phyloP scores from a whole-genome alignment of 1,140 invertebrate genomes.

The Drosophila punjabiensis region DNA sequence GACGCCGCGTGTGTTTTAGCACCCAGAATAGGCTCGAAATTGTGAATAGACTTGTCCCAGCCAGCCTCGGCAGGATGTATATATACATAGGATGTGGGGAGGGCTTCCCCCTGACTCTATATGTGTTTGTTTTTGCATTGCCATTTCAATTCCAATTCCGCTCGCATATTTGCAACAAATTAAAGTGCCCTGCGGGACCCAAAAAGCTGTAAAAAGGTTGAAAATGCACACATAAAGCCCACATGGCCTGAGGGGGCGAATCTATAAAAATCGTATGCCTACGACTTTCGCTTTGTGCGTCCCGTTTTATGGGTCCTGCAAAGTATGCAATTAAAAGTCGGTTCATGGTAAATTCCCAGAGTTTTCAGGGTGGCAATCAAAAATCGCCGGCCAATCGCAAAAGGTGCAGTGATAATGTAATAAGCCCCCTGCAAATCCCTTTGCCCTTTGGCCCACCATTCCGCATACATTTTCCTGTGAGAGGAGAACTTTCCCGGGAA shows the following conservation, averaged over 20 bases:
- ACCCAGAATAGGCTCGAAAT: conserved; percentile 40
- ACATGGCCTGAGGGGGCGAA: conserved; percentile 17
- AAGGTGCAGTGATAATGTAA: conserved; percentile 48
- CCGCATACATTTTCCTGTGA: conserved; percentile 16
- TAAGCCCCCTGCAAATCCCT: conserved; percentile 23
- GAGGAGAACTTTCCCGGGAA: conserved; percentile 7
- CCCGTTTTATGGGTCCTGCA: conserved; percentile 15
- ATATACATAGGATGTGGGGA: background rate
- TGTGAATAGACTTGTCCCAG: conserved; percentile 49
- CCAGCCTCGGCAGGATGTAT: background rate
- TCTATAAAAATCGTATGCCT: conserved; percentile 23
- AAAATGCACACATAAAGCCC: conserved; percentile 28
- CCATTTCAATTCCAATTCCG: conserved; percentile 49
- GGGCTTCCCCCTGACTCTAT: background rate
- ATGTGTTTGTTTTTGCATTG: conserved; percentile 35
- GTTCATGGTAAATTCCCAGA: background rate
- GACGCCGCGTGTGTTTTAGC: conserved; percentile 56
- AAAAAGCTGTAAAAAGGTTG: conserved; percentile 28
- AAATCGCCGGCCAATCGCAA: conserved; percentile 48
- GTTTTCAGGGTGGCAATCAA: conserved; percentile 32
- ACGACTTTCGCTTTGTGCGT: conserved; percentile 15
- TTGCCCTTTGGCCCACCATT: conserved; percentile 6
- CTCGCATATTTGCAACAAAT: conserved; percentile 40
- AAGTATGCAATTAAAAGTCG: conserved; percentile 56
- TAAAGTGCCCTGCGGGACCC: conserved; percentile 31